These are phyloP conservation scores for Chymomyza amoena DNA, from an alignment of 2,888 invertebrate genomes.

Conservation along the genomic window DNA sequence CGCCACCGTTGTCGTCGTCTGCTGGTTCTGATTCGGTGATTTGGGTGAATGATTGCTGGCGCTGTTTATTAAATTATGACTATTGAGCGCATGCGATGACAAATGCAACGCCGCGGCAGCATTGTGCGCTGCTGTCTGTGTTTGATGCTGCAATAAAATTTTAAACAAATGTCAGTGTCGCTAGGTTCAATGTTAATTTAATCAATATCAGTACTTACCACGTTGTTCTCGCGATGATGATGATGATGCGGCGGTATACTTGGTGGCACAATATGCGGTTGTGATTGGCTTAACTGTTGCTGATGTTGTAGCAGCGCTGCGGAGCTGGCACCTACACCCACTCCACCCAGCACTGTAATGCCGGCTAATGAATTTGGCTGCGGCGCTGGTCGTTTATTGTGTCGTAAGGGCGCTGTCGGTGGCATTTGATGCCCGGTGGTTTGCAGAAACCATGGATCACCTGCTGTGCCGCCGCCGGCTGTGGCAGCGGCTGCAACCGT, in stretches of 20 bases:
- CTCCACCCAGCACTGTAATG: conserved; percentile 35
- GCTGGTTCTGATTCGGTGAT: conserved; percentile 77
- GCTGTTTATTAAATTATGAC: conserved; percentile 78
- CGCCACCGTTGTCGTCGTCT: conserved; percentile 35
- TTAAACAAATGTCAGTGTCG: not conserved
- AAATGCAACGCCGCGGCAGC: conserved; percentile 74
- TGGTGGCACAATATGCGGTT: conserved; percentile 78
- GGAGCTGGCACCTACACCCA: conserved; percentile 34
- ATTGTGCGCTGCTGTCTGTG: conserved; percentile 46
- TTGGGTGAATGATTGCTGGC: conserved; percentile 78
- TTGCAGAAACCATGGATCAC: conserved; percentile 79
- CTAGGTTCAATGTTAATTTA: not conserved
- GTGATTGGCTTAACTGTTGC: conserved; percentile 78
- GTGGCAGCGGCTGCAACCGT: conserved; percentile 54
- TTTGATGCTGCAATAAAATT: not conserved
- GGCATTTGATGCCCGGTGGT: conserved; percentile 79
- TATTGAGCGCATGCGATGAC: conserved; percentile 79
- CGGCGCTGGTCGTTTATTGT: conserved; percentile 79
- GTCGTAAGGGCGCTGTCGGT: conserved; percentile 79
- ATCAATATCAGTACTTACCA: conserved; percentile 42
- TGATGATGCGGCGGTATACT: conserved; percentile 76
- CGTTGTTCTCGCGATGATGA: conserved; percentile 73
- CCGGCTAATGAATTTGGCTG: conserved; percentile 69
- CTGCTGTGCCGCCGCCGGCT: conserved; percentile 73
- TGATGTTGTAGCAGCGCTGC: conserved; percentile 65